Conservation (phyloP, 1,140 invertebrate genomes). For the Ceratina calcarata region DNA sequence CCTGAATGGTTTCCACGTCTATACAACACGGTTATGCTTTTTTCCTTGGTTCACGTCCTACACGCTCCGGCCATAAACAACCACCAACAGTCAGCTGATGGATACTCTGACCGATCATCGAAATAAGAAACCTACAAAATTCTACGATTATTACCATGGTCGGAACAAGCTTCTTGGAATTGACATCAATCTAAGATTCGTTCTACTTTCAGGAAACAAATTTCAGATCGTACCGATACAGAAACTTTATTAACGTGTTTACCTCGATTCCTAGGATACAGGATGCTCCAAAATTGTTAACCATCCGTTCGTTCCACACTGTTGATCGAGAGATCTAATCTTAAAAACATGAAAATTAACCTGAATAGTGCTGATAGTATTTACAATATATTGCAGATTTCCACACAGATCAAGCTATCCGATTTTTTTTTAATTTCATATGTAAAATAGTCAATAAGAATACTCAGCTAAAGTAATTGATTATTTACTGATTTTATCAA, state of each 20-base stretch:
- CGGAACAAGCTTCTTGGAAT: constrained; percentile 26
- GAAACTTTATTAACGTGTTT: constrained; percentile 9
- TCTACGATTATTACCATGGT: constrained; percentile 10
- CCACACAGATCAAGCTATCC: too few species aligned
- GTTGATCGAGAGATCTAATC: too few species aligned
- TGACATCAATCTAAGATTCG: constrained; percentile 27
- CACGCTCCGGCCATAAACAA: constrained; percentile 10
- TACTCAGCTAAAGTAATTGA: too few species aligned
- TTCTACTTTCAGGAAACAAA: constrained; percentile 27
- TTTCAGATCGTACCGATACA: not conserved
- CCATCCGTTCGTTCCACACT: too few species aligned
- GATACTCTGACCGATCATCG: constrained; percentile 24
- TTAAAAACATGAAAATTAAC: too few species aligned
- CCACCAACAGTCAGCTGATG: not conserved
- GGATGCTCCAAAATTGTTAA: not conserved
- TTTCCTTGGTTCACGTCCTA: constrained; percentile 4
- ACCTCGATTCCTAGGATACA: constrained; percentile 5
- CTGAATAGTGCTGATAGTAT: too few species aligned
- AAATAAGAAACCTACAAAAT: constrained; percentile 36
- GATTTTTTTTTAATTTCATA: too few species aligned
- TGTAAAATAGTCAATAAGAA: too few species aligned
- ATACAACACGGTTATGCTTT: not conserved
- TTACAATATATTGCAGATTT: too few species aligned
- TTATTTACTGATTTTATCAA: too few species aligned
- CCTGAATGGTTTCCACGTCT: not conserved